Percentiles rank a stretch among this genome's conserved stretches.
Evolutionary conservation across 2,113 vertebrate species (phyloP).

Genomic region (Limanda limanda): DNA sequence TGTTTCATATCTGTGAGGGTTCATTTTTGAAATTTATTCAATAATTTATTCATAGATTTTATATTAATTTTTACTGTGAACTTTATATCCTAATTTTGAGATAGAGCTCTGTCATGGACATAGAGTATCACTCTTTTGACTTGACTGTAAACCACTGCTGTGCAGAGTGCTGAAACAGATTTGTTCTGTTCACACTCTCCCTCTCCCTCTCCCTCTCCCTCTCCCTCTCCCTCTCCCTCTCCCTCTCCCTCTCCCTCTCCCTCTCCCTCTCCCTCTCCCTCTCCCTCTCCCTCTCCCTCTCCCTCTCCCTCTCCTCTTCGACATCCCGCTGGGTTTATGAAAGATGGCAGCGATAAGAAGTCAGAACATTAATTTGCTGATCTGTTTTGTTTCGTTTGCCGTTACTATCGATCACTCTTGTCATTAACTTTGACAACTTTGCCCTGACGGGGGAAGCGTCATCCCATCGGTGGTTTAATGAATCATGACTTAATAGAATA

Average conservation of each 20-base stretch:
- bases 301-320: neutral
- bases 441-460: neutral
- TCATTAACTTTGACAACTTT: neutral
- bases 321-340: slow-evolving; percentile 41
- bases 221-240: neutral
- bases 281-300: neutral
- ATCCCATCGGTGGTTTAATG: neutral
- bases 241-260: neutral
- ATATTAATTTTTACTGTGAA: neutral
- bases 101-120: neutral
- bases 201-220: no score
- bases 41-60: neutral
- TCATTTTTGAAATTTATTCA: neutral
- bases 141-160: neutral
- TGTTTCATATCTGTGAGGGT: no score
- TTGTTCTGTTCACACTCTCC: no score
- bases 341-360: slow-evolving; percentile 3
- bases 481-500: slow-evolving; percentile 4
- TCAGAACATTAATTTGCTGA: slow-evolving; percentile 23
- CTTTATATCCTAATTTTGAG: neutral
- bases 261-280: no score
- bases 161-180: neutral
- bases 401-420: neutral
- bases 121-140: neutral
- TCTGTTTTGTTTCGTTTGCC: slow-evolving; percentile 28